phyloP scores from a whole-genome alignment of 2,797 vertebrate species.

The Anguilla obscura region DNA sequence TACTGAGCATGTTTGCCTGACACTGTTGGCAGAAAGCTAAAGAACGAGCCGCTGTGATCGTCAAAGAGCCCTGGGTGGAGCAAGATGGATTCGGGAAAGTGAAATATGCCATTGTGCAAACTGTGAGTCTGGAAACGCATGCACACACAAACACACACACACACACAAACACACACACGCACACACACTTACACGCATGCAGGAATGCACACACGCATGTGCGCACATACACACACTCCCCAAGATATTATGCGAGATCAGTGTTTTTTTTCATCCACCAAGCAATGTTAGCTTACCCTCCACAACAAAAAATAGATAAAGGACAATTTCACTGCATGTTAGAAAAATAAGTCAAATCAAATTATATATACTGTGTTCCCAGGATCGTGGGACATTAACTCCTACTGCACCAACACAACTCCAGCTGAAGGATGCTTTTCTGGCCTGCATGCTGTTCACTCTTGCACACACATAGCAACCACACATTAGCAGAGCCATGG shows the following conservation, averaged over 20 bases:
- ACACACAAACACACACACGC: background rate
- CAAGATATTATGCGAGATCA: background rate
- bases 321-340: no score
- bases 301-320: no score
- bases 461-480: background rate
- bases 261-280: background rate
- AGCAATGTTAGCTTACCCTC: background rate
- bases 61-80: slow-evolving; percentile 80
- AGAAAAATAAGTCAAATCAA: no score
- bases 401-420: background rate
- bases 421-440: background rate
- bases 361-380: background rate
- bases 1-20: slow-evolving; percentile 28
- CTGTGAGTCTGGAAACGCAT: slow-evolving; percentile 59
- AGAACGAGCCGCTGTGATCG: slow-evolving; percentile 69
- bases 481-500: background rate
- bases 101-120: slow-evolving; percentile 78
- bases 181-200: background rate
- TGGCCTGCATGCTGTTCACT: background rate
- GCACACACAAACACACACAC: background rate
- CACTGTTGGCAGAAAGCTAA: slow-evolving; percentile 67
- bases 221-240: background rate
- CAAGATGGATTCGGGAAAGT: slow-evolving; percentile 75
- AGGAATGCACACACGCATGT: background rate
- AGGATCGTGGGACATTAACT: background rate